phyloP scores from a whole-genome alignment of 2,888 invertebrate species.

The Penaeus monodon region DNA sequence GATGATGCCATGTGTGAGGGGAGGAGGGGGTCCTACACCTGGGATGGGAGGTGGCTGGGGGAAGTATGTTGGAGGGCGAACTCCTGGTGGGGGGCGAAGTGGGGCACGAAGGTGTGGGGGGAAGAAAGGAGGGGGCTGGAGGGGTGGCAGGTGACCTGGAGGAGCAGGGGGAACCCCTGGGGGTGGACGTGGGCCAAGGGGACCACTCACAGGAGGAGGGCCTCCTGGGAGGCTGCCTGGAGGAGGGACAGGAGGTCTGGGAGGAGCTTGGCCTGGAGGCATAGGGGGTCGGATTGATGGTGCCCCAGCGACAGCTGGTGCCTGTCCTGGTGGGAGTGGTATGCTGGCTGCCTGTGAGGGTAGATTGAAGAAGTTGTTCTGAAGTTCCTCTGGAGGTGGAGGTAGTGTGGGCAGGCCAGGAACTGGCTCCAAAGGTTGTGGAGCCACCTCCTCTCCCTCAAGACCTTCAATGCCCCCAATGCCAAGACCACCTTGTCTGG shows the following conservation, averaged over 20 bases:
- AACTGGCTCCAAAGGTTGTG: slow-evolving; percentile 77
- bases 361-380: slow-evolving; percentile 78
- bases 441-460: slow-evolving; percentile 65
- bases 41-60: slow-evolving; percentile 67
- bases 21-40: slow-evolving; percentile 71
- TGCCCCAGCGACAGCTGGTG: slow-evolving; percentile 33
- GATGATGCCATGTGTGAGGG: slow-evolving; percentile 74
- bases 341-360: slow-evolving; percentile 65
- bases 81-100: slow-evolving; percentile 68
- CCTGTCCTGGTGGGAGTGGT: slow-evolving; percentile 58
- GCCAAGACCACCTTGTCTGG: slow-evolving; percentile 73
- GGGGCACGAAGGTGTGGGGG: slow-evolving; percentile 70
- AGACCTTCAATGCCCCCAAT: slow-evolving; percentile 64
- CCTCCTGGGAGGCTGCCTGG: slow-evolving; percentile 72
- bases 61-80: slow-evolving; percentile 67
- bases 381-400: slow-evolving; percentile 75
- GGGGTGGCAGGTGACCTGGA: slow-evolving; percentile 69
- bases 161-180: slow-evolving; percentile 69
- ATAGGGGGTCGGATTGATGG: slow-evolving; percentile 54
- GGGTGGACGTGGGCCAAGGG: slow-evolving; percentile 71
- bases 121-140: slow-evolving; percentile 70
- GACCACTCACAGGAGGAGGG: slow-evolving; percentile 74
- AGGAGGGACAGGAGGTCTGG: slow-evolving; percentile 70
- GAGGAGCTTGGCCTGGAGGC: slow-evolving; percentile 71
- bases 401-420: slow-evolving; percentile 83